A percentile compares a stretch with the other conserved stretches of the same genome.
Conservation (phyloP, 2,888 invertebrate species). For the Megastigmus dorsalis region DNA sequence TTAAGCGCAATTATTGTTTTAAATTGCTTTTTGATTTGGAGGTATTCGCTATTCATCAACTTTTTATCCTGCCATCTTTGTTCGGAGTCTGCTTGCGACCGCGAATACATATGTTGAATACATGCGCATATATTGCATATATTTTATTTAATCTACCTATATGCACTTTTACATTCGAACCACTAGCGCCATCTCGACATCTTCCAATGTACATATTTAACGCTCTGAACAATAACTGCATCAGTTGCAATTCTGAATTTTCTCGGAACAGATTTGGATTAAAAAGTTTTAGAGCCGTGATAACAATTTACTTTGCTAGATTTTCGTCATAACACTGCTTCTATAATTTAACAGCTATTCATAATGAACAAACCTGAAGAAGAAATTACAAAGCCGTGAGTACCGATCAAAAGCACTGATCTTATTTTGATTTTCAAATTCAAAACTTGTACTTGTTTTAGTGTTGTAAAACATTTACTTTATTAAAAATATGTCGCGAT, state of each 20-base stretch:
- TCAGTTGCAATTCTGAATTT: not conserved
- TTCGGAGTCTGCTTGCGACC: not conserved
- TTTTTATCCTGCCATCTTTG: not conserved
- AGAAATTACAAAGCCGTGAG: no score
- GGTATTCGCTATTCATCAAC: no score
- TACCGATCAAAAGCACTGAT: no score
- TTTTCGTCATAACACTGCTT: not conserved
- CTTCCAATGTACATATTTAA: not conserved
- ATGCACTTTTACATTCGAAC: not conserved
- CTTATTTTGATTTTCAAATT: no score
- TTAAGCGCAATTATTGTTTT: no score
- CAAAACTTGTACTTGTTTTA: no score
- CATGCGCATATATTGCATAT: no score
- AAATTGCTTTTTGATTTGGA: no score
- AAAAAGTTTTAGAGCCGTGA: not conserved
- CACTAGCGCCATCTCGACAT: not conserved
- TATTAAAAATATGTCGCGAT: no score
- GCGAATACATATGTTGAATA: not conserved
- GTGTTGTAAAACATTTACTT: no score
- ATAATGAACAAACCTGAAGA: no score
- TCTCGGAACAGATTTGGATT: not conserved
- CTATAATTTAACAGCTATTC: not conserved
- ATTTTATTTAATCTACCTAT: not conserved
- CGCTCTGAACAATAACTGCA: not conserved
- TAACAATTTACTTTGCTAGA: not conserved